Base-by-base conservation (phyloP, 2,113 vertebrate species). In the Uria lomvia region DNA sequence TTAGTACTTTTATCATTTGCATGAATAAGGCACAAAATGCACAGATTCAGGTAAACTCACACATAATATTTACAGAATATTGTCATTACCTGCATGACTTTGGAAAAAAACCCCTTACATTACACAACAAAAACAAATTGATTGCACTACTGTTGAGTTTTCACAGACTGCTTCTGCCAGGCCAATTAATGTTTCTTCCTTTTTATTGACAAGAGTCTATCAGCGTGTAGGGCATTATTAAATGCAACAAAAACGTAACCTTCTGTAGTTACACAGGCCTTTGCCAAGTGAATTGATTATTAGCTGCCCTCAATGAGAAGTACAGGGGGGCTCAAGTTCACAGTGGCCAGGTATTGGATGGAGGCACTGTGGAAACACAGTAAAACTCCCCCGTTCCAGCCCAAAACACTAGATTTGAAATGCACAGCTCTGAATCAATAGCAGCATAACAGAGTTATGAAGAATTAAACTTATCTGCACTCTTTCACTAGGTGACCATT, bases 1-100 rank as follows among this genome's bases (percentile, higher is more conserved):
- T 97, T 98, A 98, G 98, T 98, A 98, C 97, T 98, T 98, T 97
- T 98, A 98, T 98, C 96, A 98, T 98, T 98, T 98, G 98, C 98
- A 97, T 99, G 98, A 98, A 99, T 99, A 99, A 99, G 99, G 99
- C 99, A 99, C 99, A 99, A 99, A 98, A 99, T 99, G 99, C 99
- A 99, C 99, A 99, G 98, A 99, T 99, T 98, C 98, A 98, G 99
- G 98, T 99, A 99, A 99, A 99, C 98, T 98, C 98, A 99, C 98
- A 98, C 98, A 98, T 98, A 98, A 97, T 99, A 99, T 99, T 98
- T 99, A 99, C 99, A 99, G 97, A 98, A 98, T 97, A 98, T 97
- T 96, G 99, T 99, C 99, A 99, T 99, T 99, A 98, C 99, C 99
- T 98, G 99, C 99, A 99, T 99, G 98, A 99, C 99, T 98, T 95